Conservation (phyloP, 2,888 invertebrate species). For the Philonicus albiceps region DNA sequence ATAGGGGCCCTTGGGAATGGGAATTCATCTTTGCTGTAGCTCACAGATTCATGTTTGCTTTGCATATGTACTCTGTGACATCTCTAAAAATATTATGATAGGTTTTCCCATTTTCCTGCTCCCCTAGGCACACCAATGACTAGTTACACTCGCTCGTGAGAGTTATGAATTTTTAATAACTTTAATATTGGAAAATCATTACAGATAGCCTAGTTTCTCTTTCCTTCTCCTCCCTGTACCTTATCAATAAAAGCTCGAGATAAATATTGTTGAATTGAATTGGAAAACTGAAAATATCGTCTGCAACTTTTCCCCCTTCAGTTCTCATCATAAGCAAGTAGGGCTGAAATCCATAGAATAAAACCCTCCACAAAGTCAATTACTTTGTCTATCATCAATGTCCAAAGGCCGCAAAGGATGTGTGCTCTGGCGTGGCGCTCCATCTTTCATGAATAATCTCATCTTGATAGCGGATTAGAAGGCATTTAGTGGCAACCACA, state of each 20-base stretch:
- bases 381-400: constrained; percentile 21
- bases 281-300: not conserved
- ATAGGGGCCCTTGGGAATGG: not conserved
- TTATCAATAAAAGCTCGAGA: not conserved
- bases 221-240: not conserved
- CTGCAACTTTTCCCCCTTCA: constrained; percentile 2
- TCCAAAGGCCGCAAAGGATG: not conserved
- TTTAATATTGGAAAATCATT: constrained; percentile 25
- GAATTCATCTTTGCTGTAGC: not conserved
- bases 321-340: not conserved
- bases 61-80: not conserved
- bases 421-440: not conserved
- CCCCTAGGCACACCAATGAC: not conserved
- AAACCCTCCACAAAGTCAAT: constrained; percentile 29
- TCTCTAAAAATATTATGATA: constrained; percentile 12
- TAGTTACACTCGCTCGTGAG: not conserved
- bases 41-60: not conserved
- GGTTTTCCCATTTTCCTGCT: not conserved
- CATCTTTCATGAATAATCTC: constrained; percentile 30
- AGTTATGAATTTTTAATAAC: constrained; percentile 25
- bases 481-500: not conserved
- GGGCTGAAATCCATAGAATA: not conserved
- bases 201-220: not conserved
- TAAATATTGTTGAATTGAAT: not conserved
- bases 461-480: constrained; percentile 27